Conservation (phyloP, 1,140 invertebrate species). For the Drosophila pruinosa region DNA sequence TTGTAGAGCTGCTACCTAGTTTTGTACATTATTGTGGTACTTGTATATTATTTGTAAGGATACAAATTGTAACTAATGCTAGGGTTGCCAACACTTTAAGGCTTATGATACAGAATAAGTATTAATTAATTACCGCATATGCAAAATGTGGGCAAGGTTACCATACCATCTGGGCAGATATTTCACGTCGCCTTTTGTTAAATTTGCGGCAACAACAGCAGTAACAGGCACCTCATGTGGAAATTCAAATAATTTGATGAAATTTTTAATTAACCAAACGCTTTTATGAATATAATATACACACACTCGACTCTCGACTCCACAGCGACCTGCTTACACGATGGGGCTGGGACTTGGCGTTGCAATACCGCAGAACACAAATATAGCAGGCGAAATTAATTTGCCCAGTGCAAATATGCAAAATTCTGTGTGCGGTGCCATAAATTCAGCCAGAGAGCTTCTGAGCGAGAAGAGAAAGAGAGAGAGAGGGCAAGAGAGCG, state of each 20-base stretch:
- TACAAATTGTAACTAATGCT: not conserved
- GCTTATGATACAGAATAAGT: no score
- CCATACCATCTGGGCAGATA: not conserved
- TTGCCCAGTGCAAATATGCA: slow-evolving; percentile 58
- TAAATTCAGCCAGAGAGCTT: slow-evolving; percentile 44
- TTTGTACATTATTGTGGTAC: no score
- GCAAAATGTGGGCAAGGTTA: not conserved
- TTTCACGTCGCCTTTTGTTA: not conserved
- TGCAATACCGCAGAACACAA: slow-evolving; percentile 41
- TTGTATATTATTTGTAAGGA: no score
- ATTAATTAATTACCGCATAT: no score
- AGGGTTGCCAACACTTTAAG: not conserved
- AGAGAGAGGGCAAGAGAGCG: not conserved
- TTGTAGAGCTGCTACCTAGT: no score
- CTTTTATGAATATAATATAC: slow-evolving; percentile 22
- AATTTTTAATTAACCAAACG: slow-evolving; percentile 63
- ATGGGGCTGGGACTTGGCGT: slow-evolving; percentile 3
- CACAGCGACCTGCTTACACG: not conserved
- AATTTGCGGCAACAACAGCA: not conserved
- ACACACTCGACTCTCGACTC: not conserved
- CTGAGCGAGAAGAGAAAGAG: not conserved
- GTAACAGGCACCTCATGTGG: slow-evolving; percentile 2
- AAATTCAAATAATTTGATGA: slow-evolving; percentile 52
- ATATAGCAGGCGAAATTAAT: slow-evolving; percentile 58
- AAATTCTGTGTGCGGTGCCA: slow-evolving; percentile 45